phyloP scores from a whole-genome alignment of 2,113 vertebrate genomes.

The Zingel zingel region DNA sequence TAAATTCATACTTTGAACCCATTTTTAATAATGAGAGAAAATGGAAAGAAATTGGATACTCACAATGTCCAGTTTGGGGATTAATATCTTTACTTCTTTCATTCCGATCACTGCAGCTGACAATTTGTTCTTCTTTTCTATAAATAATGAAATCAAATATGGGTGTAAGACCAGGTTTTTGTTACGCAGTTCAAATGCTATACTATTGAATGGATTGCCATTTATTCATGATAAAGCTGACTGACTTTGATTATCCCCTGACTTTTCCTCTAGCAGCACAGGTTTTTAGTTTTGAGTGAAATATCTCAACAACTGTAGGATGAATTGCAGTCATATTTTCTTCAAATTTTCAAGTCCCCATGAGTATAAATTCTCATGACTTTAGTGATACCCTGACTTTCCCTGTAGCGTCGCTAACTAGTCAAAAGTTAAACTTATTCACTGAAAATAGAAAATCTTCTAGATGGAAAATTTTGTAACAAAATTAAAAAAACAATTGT shows the following conservation, averaged over 20 bases:
- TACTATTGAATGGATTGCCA: background rate
- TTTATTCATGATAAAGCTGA: background rate
- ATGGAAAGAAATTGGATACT: conserved; percentile 10
- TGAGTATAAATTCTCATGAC: background rate
- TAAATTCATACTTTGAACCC: background rate
- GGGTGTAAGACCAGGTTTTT: background rate
- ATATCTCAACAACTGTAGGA: background rate
- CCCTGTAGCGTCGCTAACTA: background rate
- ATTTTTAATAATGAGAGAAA: background rate
- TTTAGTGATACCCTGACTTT: background rate
- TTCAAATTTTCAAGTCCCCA: background rate
- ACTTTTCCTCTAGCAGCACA: background rate
- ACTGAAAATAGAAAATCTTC: background rate
- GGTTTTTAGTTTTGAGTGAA: background rate
- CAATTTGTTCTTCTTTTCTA: conserved; percentile 18
- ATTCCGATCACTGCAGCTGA: background rate
- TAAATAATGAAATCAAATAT: background rate
- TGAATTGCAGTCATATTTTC: background rate
- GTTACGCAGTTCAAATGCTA: background rate
- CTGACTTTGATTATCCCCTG: background rate
- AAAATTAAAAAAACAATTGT: background rate
- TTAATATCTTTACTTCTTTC: conserved; percentile 52
- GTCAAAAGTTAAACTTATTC: background rate
- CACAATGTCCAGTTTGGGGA: conserved; percentile 54
- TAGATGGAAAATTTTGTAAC: background rate